phyloP scores from a whole-genome alignment of 37 sponge, comb jelly and placozoan species.

The Dysidea cf. avara region DNA sequence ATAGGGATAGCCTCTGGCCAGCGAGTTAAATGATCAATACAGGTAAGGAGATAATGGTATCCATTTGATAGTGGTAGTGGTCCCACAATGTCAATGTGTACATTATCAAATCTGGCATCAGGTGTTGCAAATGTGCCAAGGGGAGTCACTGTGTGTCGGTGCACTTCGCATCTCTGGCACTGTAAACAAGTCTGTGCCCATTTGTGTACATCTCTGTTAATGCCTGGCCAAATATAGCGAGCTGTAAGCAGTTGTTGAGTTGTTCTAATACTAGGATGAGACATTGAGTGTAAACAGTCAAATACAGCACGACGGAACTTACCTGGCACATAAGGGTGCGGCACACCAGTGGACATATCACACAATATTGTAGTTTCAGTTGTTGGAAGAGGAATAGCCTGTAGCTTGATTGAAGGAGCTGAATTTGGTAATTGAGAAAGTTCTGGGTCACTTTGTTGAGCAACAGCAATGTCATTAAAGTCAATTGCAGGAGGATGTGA shows the following conservation, averaged over 20 bases:
- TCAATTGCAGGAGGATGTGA: conserved; percentile 7
- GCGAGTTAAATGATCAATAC: conserved; percentile 36
- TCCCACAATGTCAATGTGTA: conserved; percentile 49
- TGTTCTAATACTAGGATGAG: conserved; percentile 48
- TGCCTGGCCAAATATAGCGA: conserved; percentile 46
- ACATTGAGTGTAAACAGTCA: conserved; percentile 32
- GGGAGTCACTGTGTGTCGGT: conserved; percentile 30
- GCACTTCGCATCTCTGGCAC: conserved; percentile 39
- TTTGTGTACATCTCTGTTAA: conserved; percentile 29
- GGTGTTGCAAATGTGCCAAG: conserved; percentile 9
- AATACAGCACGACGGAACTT: conserved; percentile 14
- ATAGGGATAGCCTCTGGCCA: conserved; percentile 52
- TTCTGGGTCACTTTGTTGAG: conserved; percentile 15
- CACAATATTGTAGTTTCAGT: conserved; percentile 15
- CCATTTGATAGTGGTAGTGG: conserved; percentile 42
- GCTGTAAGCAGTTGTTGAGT: conserved; percentile 25
- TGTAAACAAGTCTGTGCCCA: conserved; percentile 35
- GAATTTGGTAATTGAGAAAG: background rate
- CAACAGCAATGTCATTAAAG: conserved; percentile 31
- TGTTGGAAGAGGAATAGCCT: conserved; percentile 2
- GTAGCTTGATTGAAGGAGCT: background rate
- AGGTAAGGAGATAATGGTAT: conserved; percentile 31
- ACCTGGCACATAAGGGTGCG: conserved; percentile 25
- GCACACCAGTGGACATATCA: conserved; percentile 36
- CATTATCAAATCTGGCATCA: conserved; percentile 19